Evolutionary conservation across 2,113 vertebrate species (phyloP).

Genomic region (Scolopax mira): DNA sequence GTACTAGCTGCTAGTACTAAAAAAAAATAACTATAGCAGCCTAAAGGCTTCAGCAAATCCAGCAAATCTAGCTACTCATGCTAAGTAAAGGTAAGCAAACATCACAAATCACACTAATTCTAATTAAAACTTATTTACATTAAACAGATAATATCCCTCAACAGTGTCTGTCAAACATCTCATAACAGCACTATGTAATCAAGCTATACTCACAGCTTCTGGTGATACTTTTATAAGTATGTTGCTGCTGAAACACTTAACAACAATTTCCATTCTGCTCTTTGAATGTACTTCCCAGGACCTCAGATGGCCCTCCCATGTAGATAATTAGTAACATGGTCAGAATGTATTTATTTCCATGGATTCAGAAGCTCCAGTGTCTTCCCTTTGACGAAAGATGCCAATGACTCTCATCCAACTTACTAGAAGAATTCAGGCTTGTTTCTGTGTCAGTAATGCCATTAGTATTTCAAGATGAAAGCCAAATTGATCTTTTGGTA

Average conservation of each 20-base stretch:
- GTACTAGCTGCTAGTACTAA: neutral
- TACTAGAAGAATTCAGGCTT: conserved; percentile 70
- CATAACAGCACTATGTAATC: neutral
- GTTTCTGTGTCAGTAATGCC: conserved; percentile 68
- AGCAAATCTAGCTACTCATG: neutral
- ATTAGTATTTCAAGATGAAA: conserved; percentile 68
- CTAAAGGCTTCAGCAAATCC: neutral
- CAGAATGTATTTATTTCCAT: conserved; percentile 76
- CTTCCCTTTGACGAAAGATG: conserved; percentile 72
- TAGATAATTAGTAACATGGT: conserved; percentile 74
- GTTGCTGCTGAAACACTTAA: neutral
- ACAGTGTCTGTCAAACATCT: neutral
- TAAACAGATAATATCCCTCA: neutral
- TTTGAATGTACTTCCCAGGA: conserved; percentile 17
- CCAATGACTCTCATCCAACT: conserved; percentile 69
- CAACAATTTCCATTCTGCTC: conserved; percentile 21
- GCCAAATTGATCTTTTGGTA: conserved; percentile 59
- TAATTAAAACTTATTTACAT: neutral
- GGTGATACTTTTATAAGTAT: neutral
- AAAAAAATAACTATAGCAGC: neutral
- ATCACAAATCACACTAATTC: neutral
- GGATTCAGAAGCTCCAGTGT: conserved; percentile 66
- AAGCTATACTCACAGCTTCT: neutral
- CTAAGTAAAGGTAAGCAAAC: neutral
- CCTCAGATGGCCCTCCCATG: conserved; percentile 38